Base-by-base conservation (phyloP, 2,888 invertebrate genomes). In the Archips crataeganus region DNA sequence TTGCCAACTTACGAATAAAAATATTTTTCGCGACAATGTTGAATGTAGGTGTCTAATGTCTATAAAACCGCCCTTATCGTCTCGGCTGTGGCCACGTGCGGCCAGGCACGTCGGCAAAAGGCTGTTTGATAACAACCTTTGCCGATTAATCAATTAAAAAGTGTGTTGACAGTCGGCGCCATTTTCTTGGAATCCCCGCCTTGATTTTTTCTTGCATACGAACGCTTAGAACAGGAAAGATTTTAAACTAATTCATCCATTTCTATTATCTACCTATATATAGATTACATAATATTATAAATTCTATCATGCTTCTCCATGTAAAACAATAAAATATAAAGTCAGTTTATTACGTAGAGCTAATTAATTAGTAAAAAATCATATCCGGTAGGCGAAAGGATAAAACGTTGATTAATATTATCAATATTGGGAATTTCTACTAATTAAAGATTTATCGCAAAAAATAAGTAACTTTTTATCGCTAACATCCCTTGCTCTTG, bases 31-130 rank as follows among this genome's bases (percentile, higher is more conserved):
- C 32, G 32, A 64, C 42, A 65, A 36, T 39, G 32, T 32, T 32
- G 57, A 57, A 57, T 32, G 57, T 57, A 54, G 47, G 23, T 15
- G 61, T 23, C 61, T 23, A 60, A 13, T 15, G 61, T 23, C 61
- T 23, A 60, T 39, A 57, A 34, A 49, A 13, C 54, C 36, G 65
- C 34, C 63, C 61, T 73, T 72, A 72, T 72, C 67, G 45, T 32
- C 49, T 59, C n/a, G 6, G n/a, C 32, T n/a, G 60, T 8, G 57
- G 39, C 65, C 79, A 77, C 85, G 82, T 85, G 85, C 76, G 65
- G 39, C 61, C 68, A 68, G 71, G 82, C 85, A 85, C 85, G 85
- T 85, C 84, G 81, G 70, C 85, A 78, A 69, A 34, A 39, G 68
- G 72, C 72, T 68, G 63, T 73, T 72, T 68, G 68, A 73, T 73